These are phyloP conservation scores for Prunella strophiata DNA, from an alignment of 2,797 vertebrate species.

Conservation along the genomic window DNA sequence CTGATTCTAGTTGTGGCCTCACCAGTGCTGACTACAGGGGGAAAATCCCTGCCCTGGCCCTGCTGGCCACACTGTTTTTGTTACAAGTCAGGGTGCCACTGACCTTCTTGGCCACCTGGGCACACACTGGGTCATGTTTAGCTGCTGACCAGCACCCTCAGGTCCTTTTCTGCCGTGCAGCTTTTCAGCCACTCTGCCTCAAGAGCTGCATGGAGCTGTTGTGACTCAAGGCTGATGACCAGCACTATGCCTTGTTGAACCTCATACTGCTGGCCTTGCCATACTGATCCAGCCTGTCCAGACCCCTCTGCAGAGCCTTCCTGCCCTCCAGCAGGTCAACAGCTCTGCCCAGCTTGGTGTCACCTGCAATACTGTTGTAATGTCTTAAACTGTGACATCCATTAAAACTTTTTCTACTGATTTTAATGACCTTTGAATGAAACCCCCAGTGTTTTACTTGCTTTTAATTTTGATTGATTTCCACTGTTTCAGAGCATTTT, in stretches of 20 bases:
- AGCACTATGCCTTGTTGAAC: too few species aligned
- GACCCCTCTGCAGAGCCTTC: neutral
- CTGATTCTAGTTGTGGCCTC: neutral
- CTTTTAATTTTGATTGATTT: neutral
- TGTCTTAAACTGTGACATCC: neutral
- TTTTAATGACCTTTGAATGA: neutral
- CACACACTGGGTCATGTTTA: rapidly evolving
- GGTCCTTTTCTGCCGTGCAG: neutral
- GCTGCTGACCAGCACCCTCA: neutral
- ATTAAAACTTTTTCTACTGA: neutral
- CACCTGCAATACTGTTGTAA: neutral
- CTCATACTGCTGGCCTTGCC: neutral
- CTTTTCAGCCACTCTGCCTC: neutral
- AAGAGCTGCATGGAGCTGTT: neutral
- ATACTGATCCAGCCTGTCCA: neutral
- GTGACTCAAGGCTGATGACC: neutral
- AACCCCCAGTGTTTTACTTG: neutral
- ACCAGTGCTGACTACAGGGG: neutral
- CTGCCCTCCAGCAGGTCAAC: neutral
- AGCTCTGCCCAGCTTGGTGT: rapidly evolving
- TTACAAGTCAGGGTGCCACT: neutral
- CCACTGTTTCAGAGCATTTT: neutral
- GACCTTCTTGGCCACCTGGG: neutral
- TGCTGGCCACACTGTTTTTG: neutral
- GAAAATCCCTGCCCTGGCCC: neutral